These are phyloP conservation scores for Eclectus roratus DNA, from an alignment of 2,113 vertebrate species.

Conservation along the genomic window DNA sequence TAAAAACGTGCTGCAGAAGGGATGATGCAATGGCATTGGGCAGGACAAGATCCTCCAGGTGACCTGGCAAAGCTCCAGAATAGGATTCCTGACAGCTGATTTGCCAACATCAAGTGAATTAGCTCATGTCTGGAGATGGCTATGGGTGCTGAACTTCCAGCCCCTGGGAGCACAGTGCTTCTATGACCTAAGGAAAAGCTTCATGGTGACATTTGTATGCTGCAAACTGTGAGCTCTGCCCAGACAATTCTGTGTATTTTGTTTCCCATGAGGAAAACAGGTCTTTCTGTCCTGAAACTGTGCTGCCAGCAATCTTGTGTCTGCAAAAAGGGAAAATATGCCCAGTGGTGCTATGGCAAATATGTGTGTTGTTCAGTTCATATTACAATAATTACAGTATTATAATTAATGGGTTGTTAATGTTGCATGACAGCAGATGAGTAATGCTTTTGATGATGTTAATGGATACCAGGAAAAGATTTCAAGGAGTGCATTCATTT, in stretches of 20 bases:
- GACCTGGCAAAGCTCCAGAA: neutral
- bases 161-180: neutral
- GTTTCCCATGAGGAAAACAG: neutral
- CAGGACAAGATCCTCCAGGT: neutral
- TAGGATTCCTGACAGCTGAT: neutral
- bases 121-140: neutral
- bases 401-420: neutral
- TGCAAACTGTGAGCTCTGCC: neutral
- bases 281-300: neutral
- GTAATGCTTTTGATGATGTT: neutral
- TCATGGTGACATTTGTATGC: accelerated
- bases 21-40: neutral
- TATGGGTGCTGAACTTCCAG: neutral
- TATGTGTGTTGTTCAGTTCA: neutral
- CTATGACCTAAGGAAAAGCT: neutral
- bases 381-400: neutral
- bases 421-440: neutral
- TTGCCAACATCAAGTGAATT: neutral
- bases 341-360: neutral
- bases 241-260: neutral
- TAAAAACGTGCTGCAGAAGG: neutral
- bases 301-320: neutral
- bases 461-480: neutral
- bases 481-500: neutral
- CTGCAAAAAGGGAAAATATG: neutral